Evolutionary conservation across 2,113 vertebrate genomes (phyloP), one percentile per base, ranked within the genome.

Genomic region (Sakesphorus luctuosus): DNA sequence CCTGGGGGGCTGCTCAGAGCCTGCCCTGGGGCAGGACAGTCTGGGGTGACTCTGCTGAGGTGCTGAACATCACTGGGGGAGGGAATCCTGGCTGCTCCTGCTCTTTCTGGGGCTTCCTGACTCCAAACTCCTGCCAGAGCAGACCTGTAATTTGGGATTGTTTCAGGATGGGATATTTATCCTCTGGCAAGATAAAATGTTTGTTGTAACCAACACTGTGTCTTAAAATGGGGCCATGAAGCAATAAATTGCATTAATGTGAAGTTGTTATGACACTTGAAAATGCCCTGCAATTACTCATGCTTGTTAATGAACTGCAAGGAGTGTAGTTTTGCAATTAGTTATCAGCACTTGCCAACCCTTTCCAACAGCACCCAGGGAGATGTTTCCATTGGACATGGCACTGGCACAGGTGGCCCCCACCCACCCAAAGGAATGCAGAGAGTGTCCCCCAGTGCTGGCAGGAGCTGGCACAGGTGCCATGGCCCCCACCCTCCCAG

Each of bases 401-500:
- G 40, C 9, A 11, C 38, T 40, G 38, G 38, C 38, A 40, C 38
- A 40, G 38, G 38, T 40, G 38, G 38, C 38, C 38, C 38, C 38
- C 38, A 40, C 38, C 38, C 38, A 10, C 38, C 38, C 38, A 40
- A 11, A 40, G 38, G 38, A 11, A 40, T 40, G 38, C 38, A 40
- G 38, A 40, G 38, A 11, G 38, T 38, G 38, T 38, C 38, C 38
- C 38, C 38, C 38, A 38, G 38, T 38, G 38, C 38, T 38, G 38
- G 38, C 38, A 38, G 38, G 38, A 38, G 38, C 16, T 14, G 66
- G 40, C 1, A 7, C 29, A 25, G 55, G 36, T 23, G 55, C 28
- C 0, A 0, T 5, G 13, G 58, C 13, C 26, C 17, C 23, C 9
- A 7, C 11, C 1, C 3, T n/a, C 4, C 3, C 58, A 16, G 24